These are phyloP conservation scores for Apodemia duryi DNA, from an alignment of 2,888 invertebrate genomes.

Conservation along the genomic window DNA sequence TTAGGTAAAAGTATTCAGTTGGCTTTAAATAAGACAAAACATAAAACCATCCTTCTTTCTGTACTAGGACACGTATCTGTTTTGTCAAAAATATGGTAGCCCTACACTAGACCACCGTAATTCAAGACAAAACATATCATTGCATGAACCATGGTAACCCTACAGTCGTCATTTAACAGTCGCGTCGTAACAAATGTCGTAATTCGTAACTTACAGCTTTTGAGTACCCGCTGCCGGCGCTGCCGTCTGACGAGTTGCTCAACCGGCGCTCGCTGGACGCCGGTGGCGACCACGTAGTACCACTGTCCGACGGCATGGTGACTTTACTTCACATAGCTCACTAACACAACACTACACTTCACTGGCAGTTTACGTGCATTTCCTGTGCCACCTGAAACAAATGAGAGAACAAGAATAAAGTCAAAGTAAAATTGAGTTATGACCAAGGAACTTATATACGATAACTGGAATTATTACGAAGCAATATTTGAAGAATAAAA, in stretches of 20 bases:
- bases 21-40: too few species aligned
- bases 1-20: too few species aligned
- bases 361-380: conserved; percentile 53
- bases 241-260: conserved; percentile 75
- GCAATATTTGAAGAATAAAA: too few species aligned
- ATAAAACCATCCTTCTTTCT: too few species aligned
- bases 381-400: conserved; percentile 54
- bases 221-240: conserved; percentile 72
- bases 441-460: too few species aligned
- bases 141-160: neutral
- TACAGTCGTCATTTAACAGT: neutral
- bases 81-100: too few species aligned
- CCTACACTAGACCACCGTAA: neutral
- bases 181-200: conserved; percentile 6
- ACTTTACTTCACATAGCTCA: conserved; percentile 50
- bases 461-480: too few species aligned
- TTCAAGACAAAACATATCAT: neutral
- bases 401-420: conserved; percentile 31
- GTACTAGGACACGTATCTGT: too few species aligned
- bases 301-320: conserved; percentile 73
- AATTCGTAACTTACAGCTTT: conserved; percentile 61
- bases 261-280: conserved; percentile 70
- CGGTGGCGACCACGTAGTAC: conserved; percentile 72
- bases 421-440: too few species aligned
- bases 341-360: conserved; percentile 56